A percentile compares a stretch with the other conserved stretches of the same genome.
These are phyloP conservation scores for Leucophenga montana DNA, from an alignment of 2,888 invertebrate species.

Conservation along the genomic window DNA sequence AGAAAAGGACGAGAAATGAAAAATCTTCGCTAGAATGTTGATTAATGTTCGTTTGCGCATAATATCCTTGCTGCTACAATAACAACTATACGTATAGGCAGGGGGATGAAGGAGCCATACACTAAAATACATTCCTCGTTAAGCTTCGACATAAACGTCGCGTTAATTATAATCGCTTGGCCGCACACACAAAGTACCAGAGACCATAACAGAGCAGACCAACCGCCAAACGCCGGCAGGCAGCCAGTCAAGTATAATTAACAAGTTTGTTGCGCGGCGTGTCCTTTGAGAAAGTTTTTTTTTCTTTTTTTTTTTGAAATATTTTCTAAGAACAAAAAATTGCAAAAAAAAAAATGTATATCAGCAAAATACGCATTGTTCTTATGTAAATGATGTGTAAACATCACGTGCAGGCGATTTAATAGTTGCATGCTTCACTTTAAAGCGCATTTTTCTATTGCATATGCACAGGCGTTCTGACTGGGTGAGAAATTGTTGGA, in stretches of 20 bases:
- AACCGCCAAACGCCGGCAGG: not conserved
- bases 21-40: not conserved
- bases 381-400: constrained; percentile 66
- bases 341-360: not conserved
- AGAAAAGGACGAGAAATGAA: not conserved
- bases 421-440: no score
- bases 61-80: constrained; percentile 3
- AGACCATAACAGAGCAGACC: not conserved
- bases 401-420: constrained; percentile 54
- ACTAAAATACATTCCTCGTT: constrained; percentile 8
- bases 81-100: no score
- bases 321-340: not conserved
- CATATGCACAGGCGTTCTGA: no score
- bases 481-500: no score
- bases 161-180: constrained; percentile 23
- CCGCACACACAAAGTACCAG: constrained; percentile 9
- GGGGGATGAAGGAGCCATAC: no score
- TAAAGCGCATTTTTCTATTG: no score
- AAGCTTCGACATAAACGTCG: constrained; percentile 19
- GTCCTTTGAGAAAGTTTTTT: constrained; percentile 3
- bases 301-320: not conserved
- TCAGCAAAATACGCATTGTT: constrained; percentile 45
- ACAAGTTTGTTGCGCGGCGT: constrained; percentile 11
- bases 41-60: constrained; percentile 10
- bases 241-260: constrained; percentile 18